These are phyloP conservation scores for Harlomillsia oculata DNA, from an alignment of 1,140 invertebrate genomes.

Conservation along the genomic window DNA sequence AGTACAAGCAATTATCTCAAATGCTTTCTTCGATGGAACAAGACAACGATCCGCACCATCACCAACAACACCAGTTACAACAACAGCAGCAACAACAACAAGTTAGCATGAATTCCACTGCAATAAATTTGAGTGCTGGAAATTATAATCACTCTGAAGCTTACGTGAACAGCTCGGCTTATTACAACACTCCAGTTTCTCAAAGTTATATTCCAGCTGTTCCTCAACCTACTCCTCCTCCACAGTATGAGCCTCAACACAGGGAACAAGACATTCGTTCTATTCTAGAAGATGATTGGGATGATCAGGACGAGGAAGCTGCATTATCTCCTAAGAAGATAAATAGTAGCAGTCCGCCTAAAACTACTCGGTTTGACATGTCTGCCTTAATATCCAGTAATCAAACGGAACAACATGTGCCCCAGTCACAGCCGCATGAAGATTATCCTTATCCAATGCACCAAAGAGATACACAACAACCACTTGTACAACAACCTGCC, in stretches of 20 bases:
- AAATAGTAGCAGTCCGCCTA: constrained; percentile 15
- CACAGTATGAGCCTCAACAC: neutral
- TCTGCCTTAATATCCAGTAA: constrained; percentile 23
- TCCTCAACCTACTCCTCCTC: neutral
- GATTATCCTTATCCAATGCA: neutral
- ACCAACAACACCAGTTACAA: constrained; percentile 2
- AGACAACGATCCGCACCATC: constrained; percentile 2
- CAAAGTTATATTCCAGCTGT: too few relatives aligned
- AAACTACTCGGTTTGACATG: constrained; percentile 31
- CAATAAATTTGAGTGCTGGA: neutral
- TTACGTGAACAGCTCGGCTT: too few relatives aligned
- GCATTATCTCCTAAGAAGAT: constrained; percentile 18
- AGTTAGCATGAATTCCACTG: neutral
- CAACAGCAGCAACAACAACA: neutral
- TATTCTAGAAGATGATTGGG: constrained; percentile 36
- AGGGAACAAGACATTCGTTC: constrained; percentile 29
- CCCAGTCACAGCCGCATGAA: neutral
- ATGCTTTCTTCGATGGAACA: constrained; percentile 35
- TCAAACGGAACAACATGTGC: neutral
- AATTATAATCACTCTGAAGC: neutral
- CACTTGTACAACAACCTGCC: too few relatives aligned
- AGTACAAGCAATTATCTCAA: constrained; percentile 33
- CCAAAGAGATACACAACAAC: neutral
- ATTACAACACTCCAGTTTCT: too few relatives aligned
- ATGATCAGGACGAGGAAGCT: constrained; percentile 31